Percentiles rank a stretch among this genome's conserved stretches.
phyloP scores from a whole-genome alignment of 2,888 invertebrate genomes.

The Apoda limacodes region DNA sequence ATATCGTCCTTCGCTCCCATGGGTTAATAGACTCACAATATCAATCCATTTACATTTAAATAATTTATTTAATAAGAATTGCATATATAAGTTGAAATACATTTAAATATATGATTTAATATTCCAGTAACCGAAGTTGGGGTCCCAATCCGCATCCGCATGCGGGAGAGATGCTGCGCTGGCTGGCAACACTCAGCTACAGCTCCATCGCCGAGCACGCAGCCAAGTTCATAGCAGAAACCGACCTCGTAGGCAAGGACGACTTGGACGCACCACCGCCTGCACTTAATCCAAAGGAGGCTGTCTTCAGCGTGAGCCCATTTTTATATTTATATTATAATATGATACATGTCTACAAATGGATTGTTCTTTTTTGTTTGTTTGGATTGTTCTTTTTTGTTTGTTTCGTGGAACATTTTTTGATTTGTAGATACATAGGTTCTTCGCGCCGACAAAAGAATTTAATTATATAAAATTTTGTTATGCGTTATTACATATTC shows the following conservation, averaged over 20 bases:
- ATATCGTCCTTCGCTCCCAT: too few species aligned
- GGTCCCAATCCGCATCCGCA: conserved; percentile 35
- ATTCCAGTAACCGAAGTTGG: conserved; percentile 30
- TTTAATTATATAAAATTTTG: too few species aligned
- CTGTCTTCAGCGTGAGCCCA: conserved; percentile 44
- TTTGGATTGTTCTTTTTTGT: background rate
- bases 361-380: too few species aligned
- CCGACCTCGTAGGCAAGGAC: conserved; percentile 28
- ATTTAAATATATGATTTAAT: too few species aligned
- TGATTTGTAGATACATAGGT: too few species aligned
- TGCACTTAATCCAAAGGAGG: conserved; percentile 38
- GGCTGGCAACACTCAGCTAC: conserved; percentile 57
- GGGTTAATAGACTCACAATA: too few species aligned
- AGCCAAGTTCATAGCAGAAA: conserved; percentile 32
- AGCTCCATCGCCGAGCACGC: conserved; percentile 37
- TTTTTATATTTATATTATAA: background rate
- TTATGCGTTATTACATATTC: too few species aligned
- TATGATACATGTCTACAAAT: background rate
- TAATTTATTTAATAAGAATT: too few species aligned
- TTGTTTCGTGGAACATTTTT: too few species aligned
- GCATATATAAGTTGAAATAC: too few species aligned
- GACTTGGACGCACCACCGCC: conserved; percentile 25
- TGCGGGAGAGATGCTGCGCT: conserved; percentile 47
- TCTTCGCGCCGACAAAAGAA: too few species aligned
- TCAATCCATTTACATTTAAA: too few species aligned